Evolutionary conservation across 2,888 invertebrate species (phyloP), one percentile per base, ranked within the genome.

Genomic region (Cephus pulcher): DNA sequence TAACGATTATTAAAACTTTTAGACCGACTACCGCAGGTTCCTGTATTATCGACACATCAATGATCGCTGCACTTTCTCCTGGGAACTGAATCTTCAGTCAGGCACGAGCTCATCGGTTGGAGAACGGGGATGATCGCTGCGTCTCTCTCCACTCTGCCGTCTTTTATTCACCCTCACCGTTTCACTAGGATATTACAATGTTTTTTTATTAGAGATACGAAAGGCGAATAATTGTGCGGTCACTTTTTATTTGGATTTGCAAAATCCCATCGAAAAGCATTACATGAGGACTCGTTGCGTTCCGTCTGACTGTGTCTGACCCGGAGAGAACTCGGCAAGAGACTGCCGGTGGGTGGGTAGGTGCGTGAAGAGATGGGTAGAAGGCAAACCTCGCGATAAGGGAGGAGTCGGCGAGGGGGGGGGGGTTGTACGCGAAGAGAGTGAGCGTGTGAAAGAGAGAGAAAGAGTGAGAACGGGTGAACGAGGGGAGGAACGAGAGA

Each of bases 391-490:
- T 81, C 9, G 79, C 74, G 30, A 56, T 77, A 69, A 77, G 77
- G 32, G 56, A 78, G n/a, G 76, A 77, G 69, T 12, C 11, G 76
- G 34, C 30, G 95, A 95, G 94, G 86, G 92, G 95, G 89, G 93
- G 95, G 83, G 94, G 75, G 93, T 93, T 74, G 91, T 56, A 56
- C 56, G 23, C 23, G 2, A 56, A 56, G 56, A 56, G 56, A 56
- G 56, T 56, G 9, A 9, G 56, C 9, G 23, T 23, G 56, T 0
- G 93, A 79, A 85, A 92, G 84, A 93, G 94, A 88, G 90, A 93
- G 86, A 93, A 93, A 85, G 92, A 93, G 91, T 93, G 93, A 87
- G 90, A 93, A 83, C 93, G 93, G 79, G 93, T 94, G 83, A 90
- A 94, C 73, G 92, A 93, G 80, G 93, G 94, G 34, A 92, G 12